phyloP scores from a whole-genome alignment of 2,888 invertebrate genomes.

The Ecdyonurus torrentis region DNA sequence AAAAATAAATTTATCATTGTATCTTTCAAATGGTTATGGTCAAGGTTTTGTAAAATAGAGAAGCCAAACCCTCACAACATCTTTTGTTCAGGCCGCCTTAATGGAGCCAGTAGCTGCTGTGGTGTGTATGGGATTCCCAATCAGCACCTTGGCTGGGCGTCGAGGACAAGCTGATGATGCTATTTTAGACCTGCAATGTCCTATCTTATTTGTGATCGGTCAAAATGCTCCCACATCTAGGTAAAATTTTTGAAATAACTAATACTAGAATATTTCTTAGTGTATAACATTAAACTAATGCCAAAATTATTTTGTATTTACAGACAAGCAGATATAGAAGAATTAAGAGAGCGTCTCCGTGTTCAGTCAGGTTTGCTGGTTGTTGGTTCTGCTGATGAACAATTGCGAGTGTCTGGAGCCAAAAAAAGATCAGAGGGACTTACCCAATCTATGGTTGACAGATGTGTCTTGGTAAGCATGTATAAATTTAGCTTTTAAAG shows the following conservation, averaged over 20 bases:
- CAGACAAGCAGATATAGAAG: slow-evolving; percentile 59
- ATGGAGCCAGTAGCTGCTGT: slow-evolving; percentile 54
- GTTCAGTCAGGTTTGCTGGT: slow-evolving; percentile 59
- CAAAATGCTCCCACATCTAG: slow-evolving; percentile 46
- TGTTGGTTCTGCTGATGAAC: slow-evolving; percentile 64
- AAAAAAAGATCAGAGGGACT: slow-evolving; percentile 56
- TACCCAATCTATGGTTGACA: slow-evolving; percentile 64
- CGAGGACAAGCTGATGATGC: slow-evolving; percentile 62
- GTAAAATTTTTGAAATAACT: slow-evolving; percentile 23
- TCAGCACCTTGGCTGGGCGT: slow-evolving; percentile 43
- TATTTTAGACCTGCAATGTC: slow-evolving; percentile 50
- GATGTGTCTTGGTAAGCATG: slow-evolving; percentile 44
- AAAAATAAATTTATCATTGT: too few relatives aligned
- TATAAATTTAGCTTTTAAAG: background rate
- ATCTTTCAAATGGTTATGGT: too few relatives aligned
- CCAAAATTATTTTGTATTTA: slow-evolving; percentile 15
- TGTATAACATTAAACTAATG: background rate
- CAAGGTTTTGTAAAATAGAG: background rate
- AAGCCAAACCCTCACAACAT: too few relatives aligned
- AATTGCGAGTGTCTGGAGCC: slow-evolving; percentile 46
- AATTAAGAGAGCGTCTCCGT: slow-evolving; percentile 54
- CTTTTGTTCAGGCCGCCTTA: slow-evolving; percentile 43
- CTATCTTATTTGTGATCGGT: slow-evolving; percentile 62
- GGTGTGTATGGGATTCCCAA: slow-evolving; percentile 62
- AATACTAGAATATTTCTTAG: background rate